These are phyloP conservation scores for Eira barbara DNA, from an alignment of 2,113 vertebrate species.

Conservation along the genomic window DNA sequence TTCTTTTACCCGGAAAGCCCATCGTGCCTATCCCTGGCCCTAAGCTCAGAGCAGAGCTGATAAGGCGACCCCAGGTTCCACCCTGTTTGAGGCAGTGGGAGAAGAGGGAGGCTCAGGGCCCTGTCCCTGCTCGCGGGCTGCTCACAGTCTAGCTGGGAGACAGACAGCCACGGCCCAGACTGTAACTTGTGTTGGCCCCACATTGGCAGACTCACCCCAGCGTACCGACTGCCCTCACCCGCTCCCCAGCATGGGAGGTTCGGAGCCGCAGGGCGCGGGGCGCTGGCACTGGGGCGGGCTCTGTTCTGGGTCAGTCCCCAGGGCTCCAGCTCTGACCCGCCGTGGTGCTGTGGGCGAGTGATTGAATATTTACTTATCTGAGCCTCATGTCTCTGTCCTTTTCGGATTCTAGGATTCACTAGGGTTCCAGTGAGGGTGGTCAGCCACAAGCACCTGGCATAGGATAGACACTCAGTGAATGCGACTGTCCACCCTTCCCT, in stretches of 20 bases:
- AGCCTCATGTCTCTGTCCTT: neutral
- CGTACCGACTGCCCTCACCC: accelerated
- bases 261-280: neutral
- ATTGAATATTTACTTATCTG: neutral
- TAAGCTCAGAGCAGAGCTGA: neutral
- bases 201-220: neutral
- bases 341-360: neutral
- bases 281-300: accelerated
- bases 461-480: neutral
- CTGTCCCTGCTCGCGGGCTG: too few relatives aligned
- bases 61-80: neutral
- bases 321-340: accelerated
- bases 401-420: neutral
- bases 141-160: neutral
- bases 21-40: neutral
- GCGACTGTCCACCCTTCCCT: neutral
- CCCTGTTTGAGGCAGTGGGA: neutral
- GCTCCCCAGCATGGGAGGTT: neutral
- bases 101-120: neutral
- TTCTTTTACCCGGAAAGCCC: neutral
- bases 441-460: neutral
- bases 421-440: neutral
- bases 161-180: neutral
- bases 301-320: neutral
- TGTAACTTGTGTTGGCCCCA: neutral